Evolutionary conservation across 2,888 invertebrate species (phyloP).

Genomic region (Cheilosia grossa): DNA sequence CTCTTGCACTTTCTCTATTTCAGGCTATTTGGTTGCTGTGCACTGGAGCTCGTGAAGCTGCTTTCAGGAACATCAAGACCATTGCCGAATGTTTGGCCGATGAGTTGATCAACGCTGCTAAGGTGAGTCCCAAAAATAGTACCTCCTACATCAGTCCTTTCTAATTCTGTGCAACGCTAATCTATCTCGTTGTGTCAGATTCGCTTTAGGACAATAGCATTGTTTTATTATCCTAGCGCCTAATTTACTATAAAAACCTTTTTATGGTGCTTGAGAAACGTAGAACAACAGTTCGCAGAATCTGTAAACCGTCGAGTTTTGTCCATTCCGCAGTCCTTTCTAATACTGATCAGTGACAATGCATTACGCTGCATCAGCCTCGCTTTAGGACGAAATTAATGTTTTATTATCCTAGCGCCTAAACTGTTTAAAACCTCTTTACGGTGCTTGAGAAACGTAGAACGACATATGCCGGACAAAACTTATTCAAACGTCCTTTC

Average conservation of each 20-base stretch:
- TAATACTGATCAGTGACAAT: constrained; percentile 72
- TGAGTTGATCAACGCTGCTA: constrained; percentile 99
- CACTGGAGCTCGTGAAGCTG: constrained; percentile 99
- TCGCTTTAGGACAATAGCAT: constrained; percentile 77
- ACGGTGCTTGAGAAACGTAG: constrained; percentile 51
- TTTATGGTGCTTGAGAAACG: constrained; percentile 50
- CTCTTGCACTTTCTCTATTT: constrained; percentile 35
- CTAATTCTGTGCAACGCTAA: constrained; percentile 73
- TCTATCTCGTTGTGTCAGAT: constrained; percentile 63
- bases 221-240: constrained; percentile 56
- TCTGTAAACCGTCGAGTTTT: constrained; percentile 5
- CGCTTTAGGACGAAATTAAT: constrained; percentile 77
- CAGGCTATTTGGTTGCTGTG: constrained; percentile 98
- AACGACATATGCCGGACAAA: constrained; percentile 59
- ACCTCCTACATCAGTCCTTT: constrained; percentile 68
- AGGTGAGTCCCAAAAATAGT: constrained; percentile 85
- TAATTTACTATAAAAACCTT: constrained; percentile 2
- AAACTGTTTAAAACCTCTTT: constrained; percentile 4
- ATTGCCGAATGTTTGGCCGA: constrained; percentile 99
- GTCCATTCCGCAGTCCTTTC: constrained; percentile 74
- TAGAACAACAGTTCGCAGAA: constrained; percentile 36
- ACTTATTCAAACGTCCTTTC: constrained; percentile 26
- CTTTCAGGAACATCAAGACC: constrained; percentile 99
- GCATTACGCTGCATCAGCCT: constrained; percentile 68
- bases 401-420: constrained; percentile 56